A percentile compares a stretch with the other conserved stretches of the same genome.
Evolutionary conservation across 1,140 invertebrate species (phyloP).

Genomic region (Brachionus koreanus): DNA sequence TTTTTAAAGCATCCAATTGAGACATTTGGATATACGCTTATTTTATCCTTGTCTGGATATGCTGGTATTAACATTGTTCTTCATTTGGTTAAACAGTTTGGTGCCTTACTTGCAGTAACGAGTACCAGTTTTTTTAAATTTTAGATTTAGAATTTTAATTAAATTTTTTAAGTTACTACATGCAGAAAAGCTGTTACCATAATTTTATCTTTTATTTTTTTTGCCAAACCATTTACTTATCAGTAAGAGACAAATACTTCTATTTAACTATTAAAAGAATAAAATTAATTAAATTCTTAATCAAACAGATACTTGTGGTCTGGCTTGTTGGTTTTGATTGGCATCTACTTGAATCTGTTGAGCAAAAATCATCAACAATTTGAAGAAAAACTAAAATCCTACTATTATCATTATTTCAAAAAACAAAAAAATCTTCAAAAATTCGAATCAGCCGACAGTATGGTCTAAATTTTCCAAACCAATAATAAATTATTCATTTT

Average conservation of each 20-base stretch:
- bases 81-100: slow-evolving; percentile 76
- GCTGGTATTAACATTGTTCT: slow-evolving; percentile 85
- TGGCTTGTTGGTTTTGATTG: slow-evolving; percentile 75
- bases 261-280: neutral
- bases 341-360: slow-evolving; percentile 84
- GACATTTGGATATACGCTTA: slow-evolving; percentile 54
- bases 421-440: neutral
- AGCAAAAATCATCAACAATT: slow-evolving; percentile 65
- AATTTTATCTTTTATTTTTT: slow-evolving; percentile 83
- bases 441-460: neutral
- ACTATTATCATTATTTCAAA: neutral
- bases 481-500: neutral
- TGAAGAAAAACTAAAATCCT: slow-evolving; percentile 47
- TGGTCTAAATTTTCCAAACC: neutral
- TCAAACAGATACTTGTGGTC: slow-evolving; percentile 79
- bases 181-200: slow-evolving; percentile 83
- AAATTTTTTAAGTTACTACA: slow-evolving; percentile 58
- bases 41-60: slow-evolving; percentile 80
- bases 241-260: slow-evolving; percentile 67
- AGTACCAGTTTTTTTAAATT: slow-evolving; percentile 65
- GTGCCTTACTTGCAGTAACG: slow-evolving; percentile 76
- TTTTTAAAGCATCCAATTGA: slow-evolving; percentile 23
- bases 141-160: no score
- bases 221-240: slow-evolving; percentile 86
- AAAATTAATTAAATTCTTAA: neutral